Percentiles rank a stretch among this genome's conserved stretches.
phyloP scores from a whole-genome alignment of 2,888 invertebrate species.

The Silvanus unidentatus region DNA sequence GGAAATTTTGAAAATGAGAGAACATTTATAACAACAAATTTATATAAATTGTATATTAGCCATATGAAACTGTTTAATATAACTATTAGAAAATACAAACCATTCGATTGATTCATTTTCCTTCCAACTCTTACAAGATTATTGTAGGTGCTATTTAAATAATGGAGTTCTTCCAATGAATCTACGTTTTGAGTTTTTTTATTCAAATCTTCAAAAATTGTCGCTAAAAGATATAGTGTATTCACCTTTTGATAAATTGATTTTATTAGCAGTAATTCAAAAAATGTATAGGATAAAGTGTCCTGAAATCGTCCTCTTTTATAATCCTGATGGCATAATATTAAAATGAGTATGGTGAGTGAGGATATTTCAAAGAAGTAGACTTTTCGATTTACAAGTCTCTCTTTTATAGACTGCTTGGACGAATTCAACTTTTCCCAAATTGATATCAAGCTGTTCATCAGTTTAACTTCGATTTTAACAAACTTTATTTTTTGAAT shows the following conservation, averaged over 20 bases:
- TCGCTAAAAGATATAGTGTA: slow-evolving; percentile 6
- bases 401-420: neutral
- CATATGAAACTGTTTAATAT: slow-evolving; percentile 17
- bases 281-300: slow-evolving; percentile 11
- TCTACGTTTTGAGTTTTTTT: slow-evolving; percentile 4
- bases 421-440: slow-evolving; percentile 3
- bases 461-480: slow-evolving; percentile 6
- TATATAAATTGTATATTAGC: slow-evolving; percentile 18
- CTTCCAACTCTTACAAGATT: slow-evolving; percentile 4
- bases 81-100: slow-evolving; percentile 13
- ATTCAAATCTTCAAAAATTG: slow-evolving; percentile 6
- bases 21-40: slow-evolving; percentile 13
- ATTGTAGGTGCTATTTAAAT: neutral
- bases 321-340: slow-evolving; percentile 10
- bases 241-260: slow-evolving; percentile 14
- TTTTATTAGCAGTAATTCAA: slow-evolving; percentile 13
- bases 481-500: neutral
- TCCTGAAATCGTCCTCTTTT: slow-evolving; percentile 8
- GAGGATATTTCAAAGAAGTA: slow-evolving; percentile 7
- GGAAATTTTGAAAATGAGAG: slow-evolving; percentile 14
- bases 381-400: slow-evolving; percentile 6
- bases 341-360: slow-evolving; percentile 1
- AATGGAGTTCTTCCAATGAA: neutral
- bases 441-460: slow-evolving; percentile 8
- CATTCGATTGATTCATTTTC: slow-evolving; percentile 9